phyloP scores from a whole-genome alignment of 2,113 vertebrate genomes.

The Pavo muticus region DNA sequence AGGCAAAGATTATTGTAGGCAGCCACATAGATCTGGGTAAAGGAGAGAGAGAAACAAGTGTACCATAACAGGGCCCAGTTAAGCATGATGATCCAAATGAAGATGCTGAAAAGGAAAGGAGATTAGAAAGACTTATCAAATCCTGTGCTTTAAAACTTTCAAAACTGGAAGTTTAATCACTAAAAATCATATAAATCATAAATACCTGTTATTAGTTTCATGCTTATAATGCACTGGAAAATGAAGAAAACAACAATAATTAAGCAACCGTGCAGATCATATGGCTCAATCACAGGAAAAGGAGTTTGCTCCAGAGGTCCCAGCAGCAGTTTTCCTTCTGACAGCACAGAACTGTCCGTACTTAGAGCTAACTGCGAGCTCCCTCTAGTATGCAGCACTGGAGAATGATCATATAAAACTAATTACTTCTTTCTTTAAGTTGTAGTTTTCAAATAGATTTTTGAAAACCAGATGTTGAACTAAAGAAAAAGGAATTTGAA shows the following conservation, averaged over 20 bases:
- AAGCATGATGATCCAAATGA: neutral
- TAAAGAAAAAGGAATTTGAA: neutral
- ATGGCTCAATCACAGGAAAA: neutral
- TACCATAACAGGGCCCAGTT: neutral
- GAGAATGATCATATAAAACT: neutral
- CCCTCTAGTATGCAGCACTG: neutral
- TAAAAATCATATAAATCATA: neutral
- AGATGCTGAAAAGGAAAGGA: neutral
- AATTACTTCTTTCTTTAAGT: constrained; percentile 35
- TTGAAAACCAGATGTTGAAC: neutral
- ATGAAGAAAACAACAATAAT: neutral
- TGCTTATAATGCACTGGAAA: neutral
- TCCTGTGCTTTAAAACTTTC: neutral
- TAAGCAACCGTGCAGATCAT: neutral
- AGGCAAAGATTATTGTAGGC: neutral
- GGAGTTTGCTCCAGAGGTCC: neutral
- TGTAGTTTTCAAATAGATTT: neutral
- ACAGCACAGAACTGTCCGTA: neutral
- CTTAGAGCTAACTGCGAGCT: neutral
- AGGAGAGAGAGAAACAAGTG: neutral
- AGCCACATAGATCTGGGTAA: neutral
- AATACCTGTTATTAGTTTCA: neutral
- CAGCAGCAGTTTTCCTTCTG: neutral
- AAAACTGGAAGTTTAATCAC: neutral
- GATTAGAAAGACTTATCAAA: neutral